These are phyloP conservation scores for Cephus rjabovi DNA, from an alignment of 2,888 invertebrate genomes.

Conservation along the genomic window DNA sequence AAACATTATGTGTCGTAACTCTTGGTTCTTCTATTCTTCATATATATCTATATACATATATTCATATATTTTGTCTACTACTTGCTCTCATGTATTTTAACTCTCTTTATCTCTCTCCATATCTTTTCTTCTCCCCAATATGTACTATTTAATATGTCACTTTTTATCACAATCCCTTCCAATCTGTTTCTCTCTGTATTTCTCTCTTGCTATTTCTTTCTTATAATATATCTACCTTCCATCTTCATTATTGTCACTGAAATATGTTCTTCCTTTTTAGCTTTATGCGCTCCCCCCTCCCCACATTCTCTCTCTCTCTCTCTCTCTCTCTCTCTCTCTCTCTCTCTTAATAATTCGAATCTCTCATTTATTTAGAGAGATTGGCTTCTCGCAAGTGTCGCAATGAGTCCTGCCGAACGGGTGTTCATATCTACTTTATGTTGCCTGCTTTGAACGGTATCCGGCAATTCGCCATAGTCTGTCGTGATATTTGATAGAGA, in stretches of 20 bases:
- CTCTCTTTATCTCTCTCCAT: neutral
- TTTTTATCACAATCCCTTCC: neutral
- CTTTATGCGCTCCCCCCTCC: neutral
- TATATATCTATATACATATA: slow-evolving; percentile 14
- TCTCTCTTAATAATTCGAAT: neutral
- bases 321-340: neutral
- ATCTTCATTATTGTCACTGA: slow-evolving; percentile 10
- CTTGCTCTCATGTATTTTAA: neutral
- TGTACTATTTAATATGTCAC: slow-evolving; percentile 1
- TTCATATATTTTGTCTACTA: slow-evolving; percentile 18
- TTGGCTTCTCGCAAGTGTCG: neutral
- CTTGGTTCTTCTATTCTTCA: slow-evolving; percentile 23
- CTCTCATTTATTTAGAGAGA: neutral
- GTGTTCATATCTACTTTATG: neutral
- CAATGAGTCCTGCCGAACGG: neutral
- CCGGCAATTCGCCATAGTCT: neutral
- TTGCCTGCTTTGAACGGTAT: neutral
- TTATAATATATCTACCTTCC: neutral
- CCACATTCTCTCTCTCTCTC: neutral
- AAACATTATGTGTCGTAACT: slow-evolving; percentile 47
- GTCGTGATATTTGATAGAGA: neutral
- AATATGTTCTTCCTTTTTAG: slow-evolving; percentile 14
- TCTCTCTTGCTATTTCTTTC: slow-evolving; percentile 2
- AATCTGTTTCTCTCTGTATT: slow-evolving; percentile 4
- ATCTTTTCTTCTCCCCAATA: neutral